Percentiles rank a stretch among this genome's conserved stretches.
phyloP scores from a whole-genome alignment of 2,888 invertebrate genomes.

The Linnaemya vulpina region DNA sequence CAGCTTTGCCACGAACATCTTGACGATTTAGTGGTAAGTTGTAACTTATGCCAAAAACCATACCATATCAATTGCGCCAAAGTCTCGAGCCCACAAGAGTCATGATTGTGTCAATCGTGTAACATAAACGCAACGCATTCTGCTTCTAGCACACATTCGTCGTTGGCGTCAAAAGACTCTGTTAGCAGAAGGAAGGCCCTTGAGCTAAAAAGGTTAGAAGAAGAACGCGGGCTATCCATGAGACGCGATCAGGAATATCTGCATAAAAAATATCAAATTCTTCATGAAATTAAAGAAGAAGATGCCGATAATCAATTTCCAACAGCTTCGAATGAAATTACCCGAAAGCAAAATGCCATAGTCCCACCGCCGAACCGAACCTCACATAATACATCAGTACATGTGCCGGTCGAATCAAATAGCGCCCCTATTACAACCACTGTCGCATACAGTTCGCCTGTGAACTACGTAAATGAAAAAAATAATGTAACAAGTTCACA shows the following conservation, averaged over 20 bases:
- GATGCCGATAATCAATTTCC: slow-evolving; percentile 35
- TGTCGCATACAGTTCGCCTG: neutral
- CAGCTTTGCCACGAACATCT: slow-evolving; percentile 41
- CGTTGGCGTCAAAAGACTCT: too few species aligned
- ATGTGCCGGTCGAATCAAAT: neutral
- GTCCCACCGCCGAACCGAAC: neutral
- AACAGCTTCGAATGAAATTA: slow-evolving; percentile 29
- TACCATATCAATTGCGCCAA: slow-evolving; percentile 46
- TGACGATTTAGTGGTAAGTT: neutral
- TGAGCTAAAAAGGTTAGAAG: too few species aligned
- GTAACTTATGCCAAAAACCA: slow-evolving; percentile 39
- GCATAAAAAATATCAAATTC: too few species aligned
- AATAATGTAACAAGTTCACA: neutral
- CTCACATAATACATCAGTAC: neutral
- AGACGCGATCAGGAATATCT: too few species aligned
- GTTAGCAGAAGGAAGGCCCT: too few species aligned
- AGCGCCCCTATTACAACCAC: neutral
- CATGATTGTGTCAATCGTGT: slow-evolving; percentile 25
- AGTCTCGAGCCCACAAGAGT: slow-evolving; percentile 9
- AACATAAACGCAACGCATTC: neutral
- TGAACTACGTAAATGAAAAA: neutral
- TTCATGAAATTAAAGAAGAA: slow-evolving; percentile 36
- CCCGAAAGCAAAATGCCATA: neutral
- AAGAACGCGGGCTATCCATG: too few species aligned
- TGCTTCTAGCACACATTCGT: neutral